Conservation (phyloP, 2,113 vertebrate species). For the Eurystomus gularis region DNA sequence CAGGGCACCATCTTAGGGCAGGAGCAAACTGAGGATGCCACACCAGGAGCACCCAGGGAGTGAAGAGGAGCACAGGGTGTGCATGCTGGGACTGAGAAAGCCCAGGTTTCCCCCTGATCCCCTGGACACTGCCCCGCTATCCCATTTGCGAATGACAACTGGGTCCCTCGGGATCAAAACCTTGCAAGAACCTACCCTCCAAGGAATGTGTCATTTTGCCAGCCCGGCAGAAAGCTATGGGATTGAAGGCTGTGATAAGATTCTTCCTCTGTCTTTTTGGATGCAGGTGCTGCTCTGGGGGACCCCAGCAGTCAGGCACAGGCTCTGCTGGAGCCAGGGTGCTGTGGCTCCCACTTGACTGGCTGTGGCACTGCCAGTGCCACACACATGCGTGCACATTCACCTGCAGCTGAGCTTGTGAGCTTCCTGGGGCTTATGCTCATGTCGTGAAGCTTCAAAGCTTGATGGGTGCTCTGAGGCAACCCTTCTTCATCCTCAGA, state of each 20-base stretch:
- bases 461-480: neutral
- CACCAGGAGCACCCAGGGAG: neutral
- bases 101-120: neutral
- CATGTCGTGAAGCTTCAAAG: neutral
- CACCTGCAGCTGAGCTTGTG: rapidly evolving
- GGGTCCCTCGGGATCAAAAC: neutral
- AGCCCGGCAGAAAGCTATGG: neutral
- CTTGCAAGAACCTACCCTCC: neutral
- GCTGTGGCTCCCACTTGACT: neutral
- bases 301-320: neutral
- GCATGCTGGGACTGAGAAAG: neutral
- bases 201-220: neutral
- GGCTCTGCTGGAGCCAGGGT: neutral
- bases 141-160: neutral
- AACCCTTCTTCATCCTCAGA: neutral
- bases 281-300: neutral
- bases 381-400: rapidly evolving
- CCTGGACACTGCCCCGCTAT: neutral
- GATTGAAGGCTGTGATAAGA: neutral
- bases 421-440: neutral
- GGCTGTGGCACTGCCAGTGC: rapidly evolving
- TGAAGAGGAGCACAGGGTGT: rapidly evolving
- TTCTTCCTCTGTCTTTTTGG: rapidly evolving
- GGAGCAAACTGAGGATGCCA: neutral
- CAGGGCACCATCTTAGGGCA: neutral